Conservation (phyloP, 2,797 vertebrate species). For the Phataginus tetradactyla region DNA sequence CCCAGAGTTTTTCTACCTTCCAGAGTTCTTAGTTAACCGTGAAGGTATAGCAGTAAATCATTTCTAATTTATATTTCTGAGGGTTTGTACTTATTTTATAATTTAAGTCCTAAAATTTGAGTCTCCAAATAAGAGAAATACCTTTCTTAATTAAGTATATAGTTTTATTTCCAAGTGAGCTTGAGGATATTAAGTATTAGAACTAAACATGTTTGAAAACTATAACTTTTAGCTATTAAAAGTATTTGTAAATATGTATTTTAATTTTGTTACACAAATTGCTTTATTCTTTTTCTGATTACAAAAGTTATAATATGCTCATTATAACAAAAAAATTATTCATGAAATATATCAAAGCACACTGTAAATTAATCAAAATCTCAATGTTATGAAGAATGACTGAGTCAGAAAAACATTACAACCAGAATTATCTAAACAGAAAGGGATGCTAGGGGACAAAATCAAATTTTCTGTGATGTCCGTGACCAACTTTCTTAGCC, state of each 20-base stretch:
- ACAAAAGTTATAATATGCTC: neutral
- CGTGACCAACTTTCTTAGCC: neutral
- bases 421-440: neutral
- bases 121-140: constrained; percentile 28
- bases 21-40: constrained; percentile 98
- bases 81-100: neutral
- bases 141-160: constrained; percentile 28
- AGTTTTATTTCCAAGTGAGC: constrained; percentile 45
- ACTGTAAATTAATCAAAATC: constrained; percentile 11
- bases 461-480: neutral
- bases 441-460: neutral
- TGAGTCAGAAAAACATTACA: neutral
- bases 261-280: constrained; percentile 51
- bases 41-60: constrained; percentile 89
- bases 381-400: constrained; percentile 2
- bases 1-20: constrained; percentile 99
- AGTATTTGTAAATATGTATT: constrained; percentile 42
- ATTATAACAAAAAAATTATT: neutral
- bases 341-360: constrained; percentile 13
- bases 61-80: constrained; percentile 7
- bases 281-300: neutral
- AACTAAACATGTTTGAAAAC: constrained; percentile 20
- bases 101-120: constrained; percentile 56
- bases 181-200: constrained; percentile 44
- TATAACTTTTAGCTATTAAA: constrained; percentile 32